Evolutionary conservation across 2,888 invertebrate genomes (phyloP), one percentile per base, ranked within the genome.

Genomic region (Andrena bucephala): DNA sequence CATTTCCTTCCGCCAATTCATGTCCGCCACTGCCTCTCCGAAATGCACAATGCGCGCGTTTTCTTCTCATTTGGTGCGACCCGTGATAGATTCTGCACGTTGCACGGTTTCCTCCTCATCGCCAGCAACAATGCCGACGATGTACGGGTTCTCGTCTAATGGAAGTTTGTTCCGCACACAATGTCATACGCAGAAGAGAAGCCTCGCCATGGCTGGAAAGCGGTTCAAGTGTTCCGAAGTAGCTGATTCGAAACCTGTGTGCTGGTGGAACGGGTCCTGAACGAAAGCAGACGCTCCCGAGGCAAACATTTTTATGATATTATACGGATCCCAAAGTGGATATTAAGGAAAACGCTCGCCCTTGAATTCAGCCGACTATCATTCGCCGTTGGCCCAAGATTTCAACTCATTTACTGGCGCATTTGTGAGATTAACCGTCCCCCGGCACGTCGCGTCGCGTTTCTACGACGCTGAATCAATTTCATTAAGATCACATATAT

Each of bases 231-330:
- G 69, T 71, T 31, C 24, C 20, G 8, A 42, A 20, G 24, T 36
- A 71, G 71, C 60, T 63, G 75, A 70, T 70, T 77, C 80, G 69
- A 62, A 66, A 86, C 77, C 86, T 65, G 57, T 42, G 50, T 27
- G 57, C 50, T 66, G 67, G 69, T 62, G 70, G 27, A 54, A 71
- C 50, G 31, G 63, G 50, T 57, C 67, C 31, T 29, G 59, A 66
- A 71, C 36, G 69, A 74, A 69, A 69, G 66, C 80, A 75, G 87
- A 85, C 90, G 82, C 86, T 90, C 81, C 89, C 90, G 89, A 85
- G 84, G 89, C 89, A 93, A 93, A 93, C 92, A 92, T 93, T 94
- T 93, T 93, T 92, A 91, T 88, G 88, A 92, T 91, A 91, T 92
- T 92, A 90, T 88, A 85, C 73, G 89, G 90, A 91, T 90, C 88